A percentile compares a stretch with the other conserved stretches of the same genome.
phyloP scores from a whole-genome alignment of 2,888 invertebrate genomes.

The Drosophila nigricruria region DNA sequence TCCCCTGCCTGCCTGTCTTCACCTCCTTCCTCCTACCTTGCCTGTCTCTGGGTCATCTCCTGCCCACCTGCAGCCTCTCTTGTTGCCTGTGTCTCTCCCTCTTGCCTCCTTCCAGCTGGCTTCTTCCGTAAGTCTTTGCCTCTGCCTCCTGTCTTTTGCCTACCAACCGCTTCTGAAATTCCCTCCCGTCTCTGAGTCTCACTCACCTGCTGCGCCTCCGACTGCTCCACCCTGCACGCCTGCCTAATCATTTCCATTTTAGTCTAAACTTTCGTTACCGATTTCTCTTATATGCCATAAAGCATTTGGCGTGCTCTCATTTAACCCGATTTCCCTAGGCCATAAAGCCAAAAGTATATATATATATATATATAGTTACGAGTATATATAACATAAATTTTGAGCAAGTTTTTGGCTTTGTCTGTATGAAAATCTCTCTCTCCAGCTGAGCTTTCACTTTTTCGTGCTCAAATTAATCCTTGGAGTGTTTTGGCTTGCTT shows the following conservation, averaged over 20 bases:
- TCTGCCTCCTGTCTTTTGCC: not conserved
- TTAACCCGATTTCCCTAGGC: constrained; percentile 48
- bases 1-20: not conserved
- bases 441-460: constrained; percentile 65
- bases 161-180: not conserved
- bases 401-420: constrained; percentile 12
- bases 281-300: constrained; percentile 17
- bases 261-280: constrained; percentile 25
- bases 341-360: constrained; percentile 63
- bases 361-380: constrained; percentile 31
- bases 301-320: constrained; percentile 42
- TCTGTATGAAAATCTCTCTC: constrained; percentile 28
- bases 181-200: not conserved
- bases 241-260: constrained; percentile 61
- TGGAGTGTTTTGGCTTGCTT: constrained; percentile 50
- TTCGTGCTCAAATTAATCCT: constrained; percentile 75
- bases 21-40: no score
- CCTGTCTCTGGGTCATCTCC: not conserved
- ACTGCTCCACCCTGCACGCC: not conserved
- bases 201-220: not conserved
- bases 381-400: constrained; percentile 65
- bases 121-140: not conserved
- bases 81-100: not conserved
- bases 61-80: not conserved
- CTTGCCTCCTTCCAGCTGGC: not conserved